Evolutionary conservation across 2,113 vertebrate genomes (phyloP).

Genomic region (Dasyprocta punctata): DNA sequence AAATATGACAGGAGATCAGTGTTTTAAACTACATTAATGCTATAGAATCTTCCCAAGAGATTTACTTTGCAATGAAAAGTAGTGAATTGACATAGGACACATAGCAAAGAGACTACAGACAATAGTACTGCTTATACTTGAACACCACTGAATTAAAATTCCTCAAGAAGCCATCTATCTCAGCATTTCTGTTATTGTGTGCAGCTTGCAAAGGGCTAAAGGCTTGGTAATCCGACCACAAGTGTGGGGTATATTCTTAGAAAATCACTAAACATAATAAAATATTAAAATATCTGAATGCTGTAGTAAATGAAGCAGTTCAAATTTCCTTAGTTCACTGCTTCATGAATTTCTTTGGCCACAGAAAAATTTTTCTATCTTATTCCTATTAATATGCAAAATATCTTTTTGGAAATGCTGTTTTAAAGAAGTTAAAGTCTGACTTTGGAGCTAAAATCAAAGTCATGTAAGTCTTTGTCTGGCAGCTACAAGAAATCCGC

Average conservation of each 20-base stretch:
- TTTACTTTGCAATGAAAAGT: background rate
- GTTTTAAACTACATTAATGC: background rate
- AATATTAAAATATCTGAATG: background rate
- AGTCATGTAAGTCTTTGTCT: background rate
- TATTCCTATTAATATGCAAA: conserved; percentile 2
- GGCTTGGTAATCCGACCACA: background rate
- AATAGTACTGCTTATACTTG: background rate
- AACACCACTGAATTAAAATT: background rate
- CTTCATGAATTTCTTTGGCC: background rate
- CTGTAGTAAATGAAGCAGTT: background rate
- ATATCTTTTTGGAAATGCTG: background rate
- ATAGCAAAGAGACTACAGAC: background rate
- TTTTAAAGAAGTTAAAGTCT: background rate
- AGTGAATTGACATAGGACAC: background rate
- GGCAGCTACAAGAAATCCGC: background rate
- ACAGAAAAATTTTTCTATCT: background rate
- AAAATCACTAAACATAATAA: conserved; percentile 2
- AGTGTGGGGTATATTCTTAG: background rate
- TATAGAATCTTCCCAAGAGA: background rate
- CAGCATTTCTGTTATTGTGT: background rate
- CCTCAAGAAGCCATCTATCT: background rate
- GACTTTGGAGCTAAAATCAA: conserved; percentile 26
- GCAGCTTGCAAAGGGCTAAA: background rate
- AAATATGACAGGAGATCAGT: background rate
- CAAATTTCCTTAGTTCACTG: background rate